These are phyloP conservation scores for Coelopa pilipes DNA, from an alignment of 2,888 invertebrate species.

Conservation along the genomic window DNA sequence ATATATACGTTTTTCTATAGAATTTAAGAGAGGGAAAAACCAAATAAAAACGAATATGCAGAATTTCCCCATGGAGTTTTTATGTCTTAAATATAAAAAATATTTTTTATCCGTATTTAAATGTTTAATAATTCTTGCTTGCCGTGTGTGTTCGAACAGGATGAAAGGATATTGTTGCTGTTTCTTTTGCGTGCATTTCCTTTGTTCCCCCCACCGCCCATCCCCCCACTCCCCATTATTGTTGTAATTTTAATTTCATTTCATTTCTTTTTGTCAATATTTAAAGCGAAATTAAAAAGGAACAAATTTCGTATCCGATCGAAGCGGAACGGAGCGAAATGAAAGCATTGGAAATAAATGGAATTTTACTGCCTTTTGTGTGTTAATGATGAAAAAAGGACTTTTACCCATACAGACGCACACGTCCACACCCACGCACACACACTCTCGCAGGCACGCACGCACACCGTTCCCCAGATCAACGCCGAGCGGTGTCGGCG, in stretches of 20 bases:
- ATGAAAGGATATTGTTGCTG: not conserved
- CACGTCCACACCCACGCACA: constrained; percentile 21
- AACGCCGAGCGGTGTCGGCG: not conserved
- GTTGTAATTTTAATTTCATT: no score
- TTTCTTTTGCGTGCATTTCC: not conserved
- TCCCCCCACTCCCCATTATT: no score
- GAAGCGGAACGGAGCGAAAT: not conserved
- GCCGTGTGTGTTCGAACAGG: not conserved
- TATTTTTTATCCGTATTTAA: no score
- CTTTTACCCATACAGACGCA: not conserved
- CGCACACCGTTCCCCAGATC: no score
- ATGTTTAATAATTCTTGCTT: no score
- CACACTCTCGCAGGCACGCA: no score
- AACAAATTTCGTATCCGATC: constrained; percentile 9
- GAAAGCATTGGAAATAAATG: constrained; percentile 22
- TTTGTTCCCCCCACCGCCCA: not conserved
- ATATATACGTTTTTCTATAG: no score
- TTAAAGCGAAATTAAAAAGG: constrained; percentile 9
- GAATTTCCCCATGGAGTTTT: no score
- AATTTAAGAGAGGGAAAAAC: no score
- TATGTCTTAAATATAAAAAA: no score
- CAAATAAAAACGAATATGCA: no score
- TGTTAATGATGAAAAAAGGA: constrained; percentile 40
- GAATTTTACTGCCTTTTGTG: constrained; percentile 38
- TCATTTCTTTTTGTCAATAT: not conserved